Conservation (phyloP, 2,888 invertebrate species). For the Epirrhoe tristata region DNA sequence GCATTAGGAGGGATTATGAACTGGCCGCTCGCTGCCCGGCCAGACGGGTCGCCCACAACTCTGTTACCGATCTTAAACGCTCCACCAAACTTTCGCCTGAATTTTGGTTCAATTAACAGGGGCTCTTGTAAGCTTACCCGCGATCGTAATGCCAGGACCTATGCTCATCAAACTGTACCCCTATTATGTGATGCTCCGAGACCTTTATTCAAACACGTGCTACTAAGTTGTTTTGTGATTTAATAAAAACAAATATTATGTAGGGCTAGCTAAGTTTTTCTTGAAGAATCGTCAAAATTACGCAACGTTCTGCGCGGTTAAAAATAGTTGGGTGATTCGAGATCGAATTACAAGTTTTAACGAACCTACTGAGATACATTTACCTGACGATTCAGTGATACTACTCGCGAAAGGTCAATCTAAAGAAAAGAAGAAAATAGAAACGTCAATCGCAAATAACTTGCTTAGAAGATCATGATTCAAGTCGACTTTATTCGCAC, state of each 20-base stretch:
- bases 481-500: conserved; percentile 22
- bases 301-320: no score
- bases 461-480: conserved; percentile 15
- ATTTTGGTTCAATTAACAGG: conserved; percentile 55
- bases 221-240: conserved; percentile 37
- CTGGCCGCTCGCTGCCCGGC: conserved; percentile 38
- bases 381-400: no score
- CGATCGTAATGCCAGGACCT: conserved; percentile 46
- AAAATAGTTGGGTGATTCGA: no score
- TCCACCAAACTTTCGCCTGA: conserved; percentile 57
- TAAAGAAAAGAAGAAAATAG: background rate
- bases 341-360: no score
- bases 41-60: conserved; percentile 45
- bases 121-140: conserved; percentile 47
- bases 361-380: no score
- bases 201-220: conserved; percentile 45
- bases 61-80: conserved; percentile 56
- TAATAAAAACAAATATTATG: no score
- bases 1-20: conserved; percentile 56
- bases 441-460: conserved; percentile 4
- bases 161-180: conserved; percentile 45
- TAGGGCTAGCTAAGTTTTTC: no score
- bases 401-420: background rate
- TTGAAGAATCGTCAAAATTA: no score
- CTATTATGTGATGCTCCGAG: conserved; percentile 40